Base-by-base conservation (phyloP, 2,797 vertebrate species). In the Selene dorsalis region DNA sequence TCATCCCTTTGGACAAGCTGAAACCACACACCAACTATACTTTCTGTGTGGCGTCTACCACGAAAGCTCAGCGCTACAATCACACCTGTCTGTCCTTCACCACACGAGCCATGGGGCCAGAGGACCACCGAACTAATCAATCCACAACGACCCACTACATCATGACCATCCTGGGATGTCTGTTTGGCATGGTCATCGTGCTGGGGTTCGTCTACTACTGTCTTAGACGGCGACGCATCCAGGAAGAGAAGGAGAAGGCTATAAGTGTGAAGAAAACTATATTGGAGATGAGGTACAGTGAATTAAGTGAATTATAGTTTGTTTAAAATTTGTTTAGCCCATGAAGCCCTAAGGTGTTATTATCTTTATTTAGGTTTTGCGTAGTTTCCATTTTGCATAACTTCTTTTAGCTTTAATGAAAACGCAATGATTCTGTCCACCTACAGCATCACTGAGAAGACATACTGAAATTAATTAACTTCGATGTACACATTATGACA, bases 131-230 rank as follows among this genome's bases (percentile, higher is more conserved):
- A 28, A 92, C 95, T 65, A 96, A 94, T 84, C 94, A 96, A 11
- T 99, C 98, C 82, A 99, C 97, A 69, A 98, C 97, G n/a, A 99
- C 97, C 0, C 97, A 99, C 91, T 99, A 99, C 89, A 99, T 99
- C 80, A 97, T 99, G 97, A 99, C 98, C 67, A 98, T 99, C 73
- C 90, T 99, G 75, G 98, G 98, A 75, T 99, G 98, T 85, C 94
- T 99, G 64, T 98, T 99, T 20, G 97, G 98, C 71, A 99, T 99
- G 98, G 96, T 99, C 71, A 96, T 99, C 24, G 95, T 99, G n/a
- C 94, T 99, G 41, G 98, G 98, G 1, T 92, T 97, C 0, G 97
- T 99, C 52, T 99, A 99, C 91, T 99, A 98, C 87, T 99, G 97
- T 88, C 93, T 99, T 79, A 92, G 97, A 60, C 95, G 96, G 72